Percentiles rank a stretch among this genome's conserved stretches.
phyloP scores from a whole-genome alignment of 35 echinoderm and acorn worm genomes.

The Nesometra sesokonis region DNA sequence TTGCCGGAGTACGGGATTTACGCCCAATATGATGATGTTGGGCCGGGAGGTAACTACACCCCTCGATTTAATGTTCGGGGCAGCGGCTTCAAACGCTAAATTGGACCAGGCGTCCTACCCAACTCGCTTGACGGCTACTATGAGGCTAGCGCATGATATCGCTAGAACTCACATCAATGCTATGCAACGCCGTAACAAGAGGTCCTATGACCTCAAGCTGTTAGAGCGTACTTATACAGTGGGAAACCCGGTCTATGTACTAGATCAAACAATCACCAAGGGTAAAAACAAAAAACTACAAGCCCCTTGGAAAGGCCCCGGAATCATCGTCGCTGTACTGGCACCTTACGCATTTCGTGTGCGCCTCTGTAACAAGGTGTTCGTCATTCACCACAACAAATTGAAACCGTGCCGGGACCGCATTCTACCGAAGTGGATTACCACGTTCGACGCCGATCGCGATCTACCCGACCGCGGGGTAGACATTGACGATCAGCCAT shows the following conservation, averaged over 20 bases:
- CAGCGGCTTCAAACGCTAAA: not conserved
- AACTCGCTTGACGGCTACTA: not conserved
- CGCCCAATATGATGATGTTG: constrained; percentile 46
- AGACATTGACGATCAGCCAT: not conserved
- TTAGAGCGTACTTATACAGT: not conserved
- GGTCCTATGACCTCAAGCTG: constrained; percentile 12
- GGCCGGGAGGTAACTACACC: constrained; percentile 39
- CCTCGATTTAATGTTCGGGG: constrained; percentile 27
- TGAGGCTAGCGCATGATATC: not conserved
- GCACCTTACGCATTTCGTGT: constrained; percentile 26
- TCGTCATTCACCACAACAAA: constrained; percentile 27
- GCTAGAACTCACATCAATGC: constrained; percentile 11
- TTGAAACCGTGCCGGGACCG: constrained; percentile 1
- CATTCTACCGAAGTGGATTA: not conserved
- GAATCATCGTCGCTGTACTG: not conserved
- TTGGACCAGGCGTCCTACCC: not conserved
- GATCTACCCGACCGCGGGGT: not conserved
- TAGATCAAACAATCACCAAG: constrained; percentile 3
- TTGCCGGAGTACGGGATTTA: constrained; percentile 24
- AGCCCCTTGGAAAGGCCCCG: constrained; percentile 33
- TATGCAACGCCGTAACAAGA: constrained; percentile 8
- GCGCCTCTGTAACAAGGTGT: not conserved
- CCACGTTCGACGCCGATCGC: not conserved
- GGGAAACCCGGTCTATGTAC: constrained; percentile 27
- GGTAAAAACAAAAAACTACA: constrained; percentile 22